Evolutionary conservation across 2,888 invertebrate genomes (phyloP).

Genomic region (Beris morrisii): DNA sequence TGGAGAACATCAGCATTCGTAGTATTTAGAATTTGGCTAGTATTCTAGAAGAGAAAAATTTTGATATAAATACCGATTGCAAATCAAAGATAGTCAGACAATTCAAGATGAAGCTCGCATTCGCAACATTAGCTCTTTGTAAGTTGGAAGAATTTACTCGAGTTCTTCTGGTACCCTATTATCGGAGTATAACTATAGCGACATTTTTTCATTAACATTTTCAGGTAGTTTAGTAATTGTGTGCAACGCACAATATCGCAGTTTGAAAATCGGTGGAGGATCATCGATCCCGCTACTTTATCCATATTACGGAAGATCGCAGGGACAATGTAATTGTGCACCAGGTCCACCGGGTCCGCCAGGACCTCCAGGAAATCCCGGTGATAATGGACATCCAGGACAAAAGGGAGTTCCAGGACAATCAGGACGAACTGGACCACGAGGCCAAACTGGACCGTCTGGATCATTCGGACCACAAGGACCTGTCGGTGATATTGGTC

Average conservation of each 20-base stretch:
- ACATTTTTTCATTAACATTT: background rate
- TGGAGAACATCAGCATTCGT: too few relatives aligned
- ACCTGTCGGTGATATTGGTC: constrained; percentile 19
- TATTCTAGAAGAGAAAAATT: background rate
- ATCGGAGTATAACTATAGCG: background rate
- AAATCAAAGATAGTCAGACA: background rate
- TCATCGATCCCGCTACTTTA: constrained; percentile 12
- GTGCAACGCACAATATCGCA: constrained; percentile 20
- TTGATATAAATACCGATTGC: constrained; percentile 24
- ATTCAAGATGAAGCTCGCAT: constrained; percentile 23
- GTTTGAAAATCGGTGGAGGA: constrained; percentile 20
- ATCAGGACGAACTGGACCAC: constrained; percentile 46
- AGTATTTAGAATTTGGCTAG: too few relatives aligned
- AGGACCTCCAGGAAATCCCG: constrained; percentile 71
- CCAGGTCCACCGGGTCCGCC: constrained; percentile 61
- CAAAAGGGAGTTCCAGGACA: constrained; percentile 25
- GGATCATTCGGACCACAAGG: constrained; percentile 52
- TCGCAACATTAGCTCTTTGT: constrained; percentile 22
- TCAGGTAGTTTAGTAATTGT: constrained; percentile 8
- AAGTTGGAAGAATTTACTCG: background rate
- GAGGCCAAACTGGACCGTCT: constrained; percentile 66
- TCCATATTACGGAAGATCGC: constrained; percentile 50
- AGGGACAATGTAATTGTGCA: constrained; percentile 60
- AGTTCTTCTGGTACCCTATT: background rate
- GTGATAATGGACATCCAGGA: constrained; percentile 72